A percentile compares a stretch with the other conserved stretches of the same genome.
Evolutionary conservation across 2,888 invertebrate species (phyloP).

Genomic region (Leptinotarsa tumamoca): DNA sequence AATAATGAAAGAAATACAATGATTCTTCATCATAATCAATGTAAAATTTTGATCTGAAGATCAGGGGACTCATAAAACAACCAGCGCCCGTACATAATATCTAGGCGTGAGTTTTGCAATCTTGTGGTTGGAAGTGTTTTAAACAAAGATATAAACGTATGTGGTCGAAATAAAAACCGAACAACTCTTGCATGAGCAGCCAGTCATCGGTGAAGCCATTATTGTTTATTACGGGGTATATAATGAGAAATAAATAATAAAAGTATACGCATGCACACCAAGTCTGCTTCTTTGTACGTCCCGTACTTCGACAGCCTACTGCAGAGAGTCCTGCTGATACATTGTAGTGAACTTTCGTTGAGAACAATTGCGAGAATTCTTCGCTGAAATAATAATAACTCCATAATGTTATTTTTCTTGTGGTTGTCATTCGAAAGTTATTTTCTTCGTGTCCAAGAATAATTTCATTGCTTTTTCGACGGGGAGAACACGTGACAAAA

Average conservation of each 20-base stretch:
- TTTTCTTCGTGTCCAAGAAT: not conserved
- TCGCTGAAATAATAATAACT: not conserved
- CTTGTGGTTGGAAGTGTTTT: slow-evolving; percentile 33
- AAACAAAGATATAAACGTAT: slow-evolving; percentile 39
- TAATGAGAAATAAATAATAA: slow-evolving; percentile 38
- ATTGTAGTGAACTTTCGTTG: not conserved
- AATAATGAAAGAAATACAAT: too few species aligned
- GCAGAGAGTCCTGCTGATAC: not conserved
- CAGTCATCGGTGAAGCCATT: slow-evolving; percentile 30
- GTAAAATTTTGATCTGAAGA: too few species aligned
- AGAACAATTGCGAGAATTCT: not conserved
- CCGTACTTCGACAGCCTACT: not conserved
- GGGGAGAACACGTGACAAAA: not conserved
- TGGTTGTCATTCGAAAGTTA: not conserved
- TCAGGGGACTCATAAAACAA: not conserved
- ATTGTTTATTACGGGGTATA: slow-evolving; percentile 36
- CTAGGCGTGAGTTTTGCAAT: slow-evolving; percentile 36
- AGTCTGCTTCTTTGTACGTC: not conserved
- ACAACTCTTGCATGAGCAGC: slow-evolving; percentile 31
- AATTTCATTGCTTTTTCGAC: not conserved
- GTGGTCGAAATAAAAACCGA: slow-evolving; percentile 31
- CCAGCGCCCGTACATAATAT: not conserved
- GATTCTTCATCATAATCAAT: too few species aligned
- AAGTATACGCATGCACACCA: slow-evolving; percentile 26
- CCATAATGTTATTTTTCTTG: not conserved